These are phyloP conservation scores for Sitta carolinensis DNA, from an alignment of 2,797 vertebrate genomes.

Conservation along the genomic window DNA sequence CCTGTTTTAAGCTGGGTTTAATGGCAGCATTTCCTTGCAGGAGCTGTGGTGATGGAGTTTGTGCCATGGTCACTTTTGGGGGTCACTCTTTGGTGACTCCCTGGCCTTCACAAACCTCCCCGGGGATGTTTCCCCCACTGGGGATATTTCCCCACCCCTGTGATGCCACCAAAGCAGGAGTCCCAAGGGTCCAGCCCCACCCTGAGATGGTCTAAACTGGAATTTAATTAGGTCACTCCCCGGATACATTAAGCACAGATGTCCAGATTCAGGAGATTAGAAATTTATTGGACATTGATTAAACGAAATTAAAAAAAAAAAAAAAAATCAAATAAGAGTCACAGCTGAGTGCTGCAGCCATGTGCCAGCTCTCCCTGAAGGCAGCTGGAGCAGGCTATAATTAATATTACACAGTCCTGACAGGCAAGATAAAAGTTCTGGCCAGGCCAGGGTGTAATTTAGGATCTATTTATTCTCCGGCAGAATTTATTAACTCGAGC, in stretches of 20 bases:
- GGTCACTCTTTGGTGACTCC: not conserved
- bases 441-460: conserved; percentile 51
- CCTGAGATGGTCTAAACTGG: not conserved
- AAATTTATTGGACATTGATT: conserved; percentile 60
- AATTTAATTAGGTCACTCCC: conserved; percentile 40
- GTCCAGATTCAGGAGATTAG: conserved; percentile 2
- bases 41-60: not conserved
- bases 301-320: not conserved
- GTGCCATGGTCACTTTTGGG: not conserved
- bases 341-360: not conserved
- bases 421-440: conserved; percentile 48
- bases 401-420: conserved; percentile 17
- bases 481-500: conserved; percentile 50
- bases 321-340: not conserved
- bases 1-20: not conserved
- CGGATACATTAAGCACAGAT: conserved; percentile 4
- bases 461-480: conserved; percentile 53
- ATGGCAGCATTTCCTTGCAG: not conserved
- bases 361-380: not conserved
- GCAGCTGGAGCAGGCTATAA: conserved; percentile 1
- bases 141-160: not conserved
- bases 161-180: not conserved
- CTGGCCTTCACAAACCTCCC: not conserved
- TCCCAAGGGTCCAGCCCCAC: not conserved
- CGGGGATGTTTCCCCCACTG: not conserved